Evolutionary conservation across 2,888 invertebrate genomes (phyloP).

Genomic region (Oegoconia quadripuncta): DNA sequence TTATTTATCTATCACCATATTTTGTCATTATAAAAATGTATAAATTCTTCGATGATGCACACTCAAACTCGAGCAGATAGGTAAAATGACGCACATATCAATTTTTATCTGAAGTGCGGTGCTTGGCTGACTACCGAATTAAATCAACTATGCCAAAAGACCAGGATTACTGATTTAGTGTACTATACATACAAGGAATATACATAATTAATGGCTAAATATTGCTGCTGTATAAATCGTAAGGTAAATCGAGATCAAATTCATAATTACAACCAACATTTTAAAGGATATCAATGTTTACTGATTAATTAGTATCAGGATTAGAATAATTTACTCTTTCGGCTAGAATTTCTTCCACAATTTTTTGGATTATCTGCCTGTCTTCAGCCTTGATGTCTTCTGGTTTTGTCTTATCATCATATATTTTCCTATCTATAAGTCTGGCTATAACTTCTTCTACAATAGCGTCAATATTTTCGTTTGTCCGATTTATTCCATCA

Average conservation of each 20-base stretch:
- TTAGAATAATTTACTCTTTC: slow-evolving; percentile 63
- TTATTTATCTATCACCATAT: too few species aligned
- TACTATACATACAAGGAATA: too few species aligned
- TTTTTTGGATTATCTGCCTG: slow-evolving; percentile 64
- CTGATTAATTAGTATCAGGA: slow-evolving; percentile 29
- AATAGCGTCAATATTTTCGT: slow-evolving; percentile 64
- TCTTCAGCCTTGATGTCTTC: slow-evolving; percentile 69
- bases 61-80: too few species aligned
- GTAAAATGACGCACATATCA: too few species aligned
- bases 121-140: too few species aligned
- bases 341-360: slow-evolving; percentile 67
- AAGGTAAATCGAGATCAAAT: slow-evolving; percentile 6
- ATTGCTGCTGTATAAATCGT: too few species aligned
- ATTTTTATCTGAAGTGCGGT: too few species aligned
- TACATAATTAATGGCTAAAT: too few species aligned
- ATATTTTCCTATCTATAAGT: slow-evolving; percentile 73
- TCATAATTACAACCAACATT: slow-evolving; percentile 6
- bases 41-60: too few species aligned
- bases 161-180: too few species aligned
- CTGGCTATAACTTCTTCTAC: slow-evolving; percentile 71
- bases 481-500: slow-evolving; percentile 25
- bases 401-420: slow-evolving; percentile 71
- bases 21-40: too few species aligned
- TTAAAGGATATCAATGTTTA: slow-evolving; percentile 20
- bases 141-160: too few species aligned